Percentiles rank a stretch among this genome's conserved stretches.
Evolutionary conservation across 2,888 invertebrate species (phyloP).

Genomic region (Chesias legatella): DNA sequence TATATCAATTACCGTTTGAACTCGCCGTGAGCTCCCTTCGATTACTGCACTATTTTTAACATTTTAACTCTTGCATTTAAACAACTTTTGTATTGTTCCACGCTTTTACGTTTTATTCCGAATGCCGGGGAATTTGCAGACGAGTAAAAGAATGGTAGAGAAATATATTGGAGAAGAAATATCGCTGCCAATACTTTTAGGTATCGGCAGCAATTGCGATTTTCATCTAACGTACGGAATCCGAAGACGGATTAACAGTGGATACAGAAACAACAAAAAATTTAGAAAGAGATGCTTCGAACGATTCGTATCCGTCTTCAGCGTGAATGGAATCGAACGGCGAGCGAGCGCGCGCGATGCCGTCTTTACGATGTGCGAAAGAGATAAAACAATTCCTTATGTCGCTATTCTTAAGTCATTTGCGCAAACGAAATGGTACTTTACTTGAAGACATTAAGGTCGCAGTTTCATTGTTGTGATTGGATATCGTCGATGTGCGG

Average conservation of each 20-base stretch:
- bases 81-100: background rate
- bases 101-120: no score
- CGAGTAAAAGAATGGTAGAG: slow-evolving; percentile 3
- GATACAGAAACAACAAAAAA: slow-evolving; percentile 62
- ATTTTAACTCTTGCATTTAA: background rate
- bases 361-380: slow-evolving; percentile 75
- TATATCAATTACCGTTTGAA: slow-evolving; percentile 67
- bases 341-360: slow-evolving; percentile 62
- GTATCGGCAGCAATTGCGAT: slow-evolving; percentile 25
- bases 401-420: slow-evolving; percentile 77
- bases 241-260: slow-evolving; percentile 75
- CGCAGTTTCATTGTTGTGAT: slow-evolving; percentile 74
- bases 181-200: slow-evolving; percentile 22
- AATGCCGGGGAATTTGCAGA: background rate
- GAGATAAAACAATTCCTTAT: slow-evolving; percentile 79
- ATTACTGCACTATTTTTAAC: slow-evolving; percentile 33
- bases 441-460: slow-evolving; percentile 69
- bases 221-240: slow-evolving; percentile 69
- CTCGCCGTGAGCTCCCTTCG: slow-evolving; percentile 42
- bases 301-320: slow-evolving; percentile 71
- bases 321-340: slow-evolving; percentile 59
- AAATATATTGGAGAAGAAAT: slow-evolving; percentile 20
- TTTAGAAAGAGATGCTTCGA: slow-evolving; percentile 70
- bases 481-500: slow-evolving; percentile 65
- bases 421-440: slow-evolving; percentile 68